These are phyloP conservation scores for Dipodomys ordii DNA, from an alignment of 2,113 vertebrate genomes.

Conservation along the genomic window DNA sequence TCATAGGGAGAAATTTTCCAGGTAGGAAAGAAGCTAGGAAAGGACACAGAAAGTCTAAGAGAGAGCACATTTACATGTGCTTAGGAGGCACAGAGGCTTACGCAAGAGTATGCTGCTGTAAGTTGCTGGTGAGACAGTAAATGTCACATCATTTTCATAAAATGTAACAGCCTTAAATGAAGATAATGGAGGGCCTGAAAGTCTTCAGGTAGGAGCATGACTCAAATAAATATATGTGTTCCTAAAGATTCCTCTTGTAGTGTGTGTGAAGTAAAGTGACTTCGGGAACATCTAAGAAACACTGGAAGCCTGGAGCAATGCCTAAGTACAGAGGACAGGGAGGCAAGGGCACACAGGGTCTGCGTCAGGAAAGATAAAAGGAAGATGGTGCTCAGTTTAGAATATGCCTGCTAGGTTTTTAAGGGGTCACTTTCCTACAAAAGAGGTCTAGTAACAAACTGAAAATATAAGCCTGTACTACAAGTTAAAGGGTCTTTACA, in stretches of 20 bases:
- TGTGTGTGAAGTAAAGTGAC: background rate
- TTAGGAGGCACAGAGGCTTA: background rate
- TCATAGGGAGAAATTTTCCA: background rate
- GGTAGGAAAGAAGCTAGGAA: background rate
- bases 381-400: background rate
- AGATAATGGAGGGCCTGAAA: background rate
- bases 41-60: background rate
- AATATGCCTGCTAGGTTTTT: background rate
- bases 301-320: background rate
- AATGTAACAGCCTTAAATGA: background rate
- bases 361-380: background rate
- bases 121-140: background rate
- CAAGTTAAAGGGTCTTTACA: background rate
- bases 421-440: background rate
- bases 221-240: background rate
- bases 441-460: background rate
- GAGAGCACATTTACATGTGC: background rate
- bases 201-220: background rate
- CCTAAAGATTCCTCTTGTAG: background rate
- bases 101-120: background rate
- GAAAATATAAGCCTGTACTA: background rate
- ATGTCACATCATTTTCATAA: background rate
- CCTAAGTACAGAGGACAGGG: background rate
- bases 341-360: background rate
- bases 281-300: background rate